These are phyloP conservation scores for Diabrotica virgifera DNA, from an alignment of 1,140 invertebrate species.

Conservation along the genomic window DNA sequence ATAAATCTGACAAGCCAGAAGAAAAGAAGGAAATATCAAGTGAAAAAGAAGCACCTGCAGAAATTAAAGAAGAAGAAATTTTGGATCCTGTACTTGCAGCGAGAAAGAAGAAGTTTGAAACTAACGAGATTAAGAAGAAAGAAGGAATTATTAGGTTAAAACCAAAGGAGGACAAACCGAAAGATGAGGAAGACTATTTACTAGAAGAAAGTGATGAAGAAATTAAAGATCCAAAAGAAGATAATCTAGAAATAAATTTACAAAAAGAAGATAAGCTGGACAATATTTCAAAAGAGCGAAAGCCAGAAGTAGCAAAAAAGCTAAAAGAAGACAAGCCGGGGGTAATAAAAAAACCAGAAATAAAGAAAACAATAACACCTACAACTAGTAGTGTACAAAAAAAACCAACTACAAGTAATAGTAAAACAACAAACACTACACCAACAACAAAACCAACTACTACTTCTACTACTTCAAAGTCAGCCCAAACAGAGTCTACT, in stretches of 20 bases:
- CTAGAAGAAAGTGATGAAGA: background rate
- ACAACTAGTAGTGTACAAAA: background rate
- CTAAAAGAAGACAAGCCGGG: background rate
- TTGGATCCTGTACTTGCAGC: constrained; percentile 45
- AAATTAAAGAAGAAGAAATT: constrained; percentile 26
- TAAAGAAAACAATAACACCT: no score
- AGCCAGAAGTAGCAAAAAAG: no score
- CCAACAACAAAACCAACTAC: background rate
- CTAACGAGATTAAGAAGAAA: constrained; percentile 35
- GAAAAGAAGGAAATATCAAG: constrained; percentile 22
- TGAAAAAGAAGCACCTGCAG: constrained; percentile 16
- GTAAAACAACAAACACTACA: background rate
- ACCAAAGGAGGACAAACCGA: constrained; percentile 32
- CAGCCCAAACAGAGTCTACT: no score
- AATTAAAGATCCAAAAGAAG: constrained; percentile 7
- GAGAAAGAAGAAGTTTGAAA: constrained; percentile 43
- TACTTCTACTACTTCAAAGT: no score
- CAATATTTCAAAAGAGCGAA: no score
- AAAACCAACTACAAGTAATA: background rate
- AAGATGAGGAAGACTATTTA: constrained; percentile 6
- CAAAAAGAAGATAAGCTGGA: background rate
- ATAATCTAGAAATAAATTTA: constrained; percentile 9
- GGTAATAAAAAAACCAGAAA: background rate
- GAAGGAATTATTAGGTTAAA: constrained; percentile 46
- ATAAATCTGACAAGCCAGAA: constrained; percentile 22